These are phyloP conservation scores for Xestia ashworthii DNA, from an alignment of 2,888 invertebrate genomes.

Conservation along the genomic window DNA sequence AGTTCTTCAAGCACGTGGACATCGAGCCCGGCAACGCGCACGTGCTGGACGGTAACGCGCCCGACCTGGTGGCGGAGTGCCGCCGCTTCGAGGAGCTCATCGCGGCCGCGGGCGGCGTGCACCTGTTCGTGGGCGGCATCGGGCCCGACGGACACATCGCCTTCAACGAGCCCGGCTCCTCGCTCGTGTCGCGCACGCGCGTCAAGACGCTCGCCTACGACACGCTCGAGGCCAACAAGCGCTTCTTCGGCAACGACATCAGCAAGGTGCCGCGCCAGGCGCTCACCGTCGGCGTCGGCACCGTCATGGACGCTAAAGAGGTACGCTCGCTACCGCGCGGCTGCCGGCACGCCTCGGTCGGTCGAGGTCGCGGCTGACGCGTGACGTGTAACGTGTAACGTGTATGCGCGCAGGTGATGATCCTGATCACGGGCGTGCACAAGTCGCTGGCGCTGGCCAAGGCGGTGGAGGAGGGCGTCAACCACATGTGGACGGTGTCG, in stretches of 20 bases:
- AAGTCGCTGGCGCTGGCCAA: conserved; percentile 99
- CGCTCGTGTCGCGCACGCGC: conserved; percentile 98
- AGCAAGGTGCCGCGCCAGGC: conserved; percentile 98
- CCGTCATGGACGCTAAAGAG: conserved; percentile 99
- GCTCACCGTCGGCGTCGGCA: conserved; percentile 99
- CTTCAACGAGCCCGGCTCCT: conserved; percentile 99
- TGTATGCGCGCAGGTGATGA: conserved; percentile 94
- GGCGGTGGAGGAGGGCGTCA: conserved; percentile 99
- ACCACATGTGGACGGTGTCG: conserved; percentile 99
- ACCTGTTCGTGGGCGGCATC: conserved; percentile 99
- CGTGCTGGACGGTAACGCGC: conserved; percentile 98
- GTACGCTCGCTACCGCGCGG: conserved; percentile 83
- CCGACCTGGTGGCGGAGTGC: conserved; percentile 96
- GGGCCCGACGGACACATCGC: conserved; percentile 99
- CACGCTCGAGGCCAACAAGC: conserved; percentile 98
- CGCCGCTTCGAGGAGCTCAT: conserved; percentile 96
- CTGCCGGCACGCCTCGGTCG: neutral
- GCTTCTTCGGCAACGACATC: conserved; percentile 99
- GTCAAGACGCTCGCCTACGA: conserved; percentile 99
- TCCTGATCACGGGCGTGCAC: conserved; percentile 98
- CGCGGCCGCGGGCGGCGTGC: conserved; percentile 96
- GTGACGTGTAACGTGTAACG: neutral
- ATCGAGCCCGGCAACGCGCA: conserved; percentile 98
- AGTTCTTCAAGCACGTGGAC: conserved; percentile 99
- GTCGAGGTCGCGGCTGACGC: neutral